phyloP scores from a whole-genome alignment of 2,113 vertebrate genomes.

The Irena cyanogastra region DNA sequence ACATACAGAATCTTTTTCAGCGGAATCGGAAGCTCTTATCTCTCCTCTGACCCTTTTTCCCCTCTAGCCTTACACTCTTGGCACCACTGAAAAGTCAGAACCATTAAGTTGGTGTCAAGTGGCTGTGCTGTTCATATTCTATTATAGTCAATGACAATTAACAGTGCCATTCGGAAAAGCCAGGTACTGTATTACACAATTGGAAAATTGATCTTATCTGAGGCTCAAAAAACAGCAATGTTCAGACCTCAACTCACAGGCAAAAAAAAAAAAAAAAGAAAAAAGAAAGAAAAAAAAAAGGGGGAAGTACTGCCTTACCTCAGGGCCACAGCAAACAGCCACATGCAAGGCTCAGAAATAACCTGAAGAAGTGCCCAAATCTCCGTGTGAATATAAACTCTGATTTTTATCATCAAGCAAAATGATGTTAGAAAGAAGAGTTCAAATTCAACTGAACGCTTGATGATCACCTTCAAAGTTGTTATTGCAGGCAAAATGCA shows the following conservation, averaged over 20 bases:
- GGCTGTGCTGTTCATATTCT: conserved; percentile 83
- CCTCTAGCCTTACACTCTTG: conserved; percentile 51
- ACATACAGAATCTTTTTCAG: conserved; percentile 40
- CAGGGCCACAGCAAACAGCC: background rate
- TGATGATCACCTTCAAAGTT: conserved; percentile 40
- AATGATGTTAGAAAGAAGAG: background rate
- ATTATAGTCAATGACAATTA: conserved; percentile 86
- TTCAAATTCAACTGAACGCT: background rate
- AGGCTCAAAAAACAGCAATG: conserved; percentile 12
- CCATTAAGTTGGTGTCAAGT: conserved; percentile 82
- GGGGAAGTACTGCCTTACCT: background rate
- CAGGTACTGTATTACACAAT: conserved; percentile 71
- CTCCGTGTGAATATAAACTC: background rate
- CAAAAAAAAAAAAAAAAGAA: background rate
- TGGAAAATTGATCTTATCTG: conserved; percentile 71
- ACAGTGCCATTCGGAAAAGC: conserved; percentile 83
- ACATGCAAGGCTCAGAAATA: background rate
- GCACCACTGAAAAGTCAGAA: conserved; percentile 74
- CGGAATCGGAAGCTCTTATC: conserved; percentile 61
- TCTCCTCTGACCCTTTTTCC: conserved; percentile 53
- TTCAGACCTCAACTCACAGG: background rate
- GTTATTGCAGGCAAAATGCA: conserved; percentile 27
- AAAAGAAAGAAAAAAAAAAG: fast-evolving
- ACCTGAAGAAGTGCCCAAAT: background rate
- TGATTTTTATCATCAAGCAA: background rate